A percentile compares a stretch with the other conserved stretches of the same genome.
These are phyloP conservation scores for Taxidea taxus DNA, from an alignment of 2,113 vertebrate species.

Conservation along the genomic window DNA sequence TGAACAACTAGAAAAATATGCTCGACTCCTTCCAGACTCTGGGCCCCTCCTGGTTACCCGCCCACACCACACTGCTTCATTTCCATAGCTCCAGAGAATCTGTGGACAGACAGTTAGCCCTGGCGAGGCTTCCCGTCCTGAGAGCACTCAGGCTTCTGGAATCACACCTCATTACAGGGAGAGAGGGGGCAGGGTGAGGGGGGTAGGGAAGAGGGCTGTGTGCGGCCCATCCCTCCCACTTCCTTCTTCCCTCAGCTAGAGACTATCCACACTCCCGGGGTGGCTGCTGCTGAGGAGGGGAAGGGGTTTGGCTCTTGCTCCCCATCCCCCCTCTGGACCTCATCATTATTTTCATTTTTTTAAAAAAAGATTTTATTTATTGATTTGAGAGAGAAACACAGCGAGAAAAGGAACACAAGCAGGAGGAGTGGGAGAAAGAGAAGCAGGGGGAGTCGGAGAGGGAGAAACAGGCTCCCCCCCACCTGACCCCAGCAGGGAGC, in stretches of 20 bases:
- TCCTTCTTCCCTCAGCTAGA: neutral
- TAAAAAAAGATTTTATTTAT: no score
- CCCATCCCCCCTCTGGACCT: neutral
- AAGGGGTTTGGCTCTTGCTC: neutral
- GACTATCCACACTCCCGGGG: neutral
- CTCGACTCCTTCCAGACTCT: neutral
- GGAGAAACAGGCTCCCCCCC: no score
- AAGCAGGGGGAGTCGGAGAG: no score
- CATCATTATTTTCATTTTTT: neutral
- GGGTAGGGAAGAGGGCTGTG: neutral
- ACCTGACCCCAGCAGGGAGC: no score
- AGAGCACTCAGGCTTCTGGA: neutral
- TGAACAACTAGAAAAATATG: neutral
- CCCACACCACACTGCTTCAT: neutral
- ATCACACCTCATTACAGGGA: neutral
- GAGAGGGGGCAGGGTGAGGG: neutral
- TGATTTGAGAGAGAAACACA: no score
- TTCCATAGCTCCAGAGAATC: constrained; percentile 48
- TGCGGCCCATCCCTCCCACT: neutral
- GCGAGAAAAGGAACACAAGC: no score
- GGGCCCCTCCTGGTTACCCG: neutral
- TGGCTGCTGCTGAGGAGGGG: neutral
- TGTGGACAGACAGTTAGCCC: constrained; percentile 5
- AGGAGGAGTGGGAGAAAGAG: no score
- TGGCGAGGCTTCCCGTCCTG: neutral